phyloP scores from a whole-genome alignment of 2,113 vertebrate species.

The Apeltes quadracus region DNA sequence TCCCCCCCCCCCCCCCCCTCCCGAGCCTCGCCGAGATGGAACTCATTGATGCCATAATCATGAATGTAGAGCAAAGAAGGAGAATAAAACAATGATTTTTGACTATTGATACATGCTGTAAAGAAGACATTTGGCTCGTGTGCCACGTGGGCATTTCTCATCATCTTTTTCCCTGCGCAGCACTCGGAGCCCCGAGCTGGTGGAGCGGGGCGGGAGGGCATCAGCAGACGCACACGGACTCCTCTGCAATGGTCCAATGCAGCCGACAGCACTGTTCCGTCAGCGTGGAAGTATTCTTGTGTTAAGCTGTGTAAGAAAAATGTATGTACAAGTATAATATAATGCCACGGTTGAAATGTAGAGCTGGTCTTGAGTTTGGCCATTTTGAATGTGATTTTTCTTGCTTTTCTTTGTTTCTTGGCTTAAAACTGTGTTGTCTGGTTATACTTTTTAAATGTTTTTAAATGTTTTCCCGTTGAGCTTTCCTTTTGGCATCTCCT shows the following conservation, averaged over 20 bases:
- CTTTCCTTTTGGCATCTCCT: constrained; percentile 12
- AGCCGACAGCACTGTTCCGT: constrained; percentile 10
- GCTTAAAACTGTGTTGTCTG: constrained; percentile 20
- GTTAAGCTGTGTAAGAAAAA: constrained; percentile 11
- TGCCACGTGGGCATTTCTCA: constrained; percentile 12
- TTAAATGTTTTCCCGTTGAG: constrained; percentile 2
- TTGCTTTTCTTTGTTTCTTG: constrained; percentile 22
- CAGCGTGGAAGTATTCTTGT: background rate
- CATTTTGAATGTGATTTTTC: constrained; percentile 58
- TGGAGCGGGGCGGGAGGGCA: constrained; percentile 14
- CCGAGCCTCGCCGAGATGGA: constrained; percentile 20
- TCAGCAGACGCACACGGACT: constrained; percentile 1
- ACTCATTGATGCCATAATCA: constrained; percentile 34
- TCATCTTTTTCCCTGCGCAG: constrained; percentile 23
- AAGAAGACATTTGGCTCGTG: background rate
- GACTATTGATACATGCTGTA: constrained; percentile 4
- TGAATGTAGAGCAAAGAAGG: constrained; percentile 53
- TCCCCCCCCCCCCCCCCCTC: constrained; percentile 13
- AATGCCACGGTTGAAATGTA: constrained; percentile 30
- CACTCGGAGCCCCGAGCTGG: constrained; percentile 18
- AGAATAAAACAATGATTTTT: background rate
- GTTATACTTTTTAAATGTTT: constrained; percentile 17
- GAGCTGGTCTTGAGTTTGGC: constrained; percentile 50
- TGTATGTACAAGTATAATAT: background rate
- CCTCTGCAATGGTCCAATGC: constrained; percentile 9